These are phyloP conservation scores for Oreochromis mossambicus DNA, from an alignment of 2,797 vertebrate species.

Conservation along the genomic window DNA sequence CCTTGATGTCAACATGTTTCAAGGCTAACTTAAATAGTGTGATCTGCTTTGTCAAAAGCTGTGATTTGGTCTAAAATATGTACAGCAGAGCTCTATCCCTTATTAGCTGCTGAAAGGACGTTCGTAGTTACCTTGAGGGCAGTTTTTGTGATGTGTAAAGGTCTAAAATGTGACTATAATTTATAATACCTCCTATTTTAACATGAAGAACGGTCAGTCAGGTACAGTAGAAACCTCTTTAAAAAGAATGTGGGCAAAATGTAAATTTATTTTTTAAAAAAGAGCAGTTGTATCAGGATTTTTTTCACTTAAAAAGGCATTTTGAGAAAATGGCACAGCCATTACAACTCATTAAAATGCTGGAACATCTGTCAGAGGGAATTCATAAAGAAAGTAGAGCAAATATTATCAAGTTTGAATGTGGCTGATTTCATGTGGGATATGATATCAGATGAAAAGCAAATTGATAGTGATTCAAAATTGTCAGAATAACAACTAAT, in stretches of 20 bases:
- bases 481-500: neutral
- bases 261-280: neutral
- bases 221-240: neutral
- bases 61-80: neutral
- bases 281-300: neutral
- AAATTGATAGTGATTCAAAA: neutral
- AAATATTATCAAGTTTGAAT: neutral
- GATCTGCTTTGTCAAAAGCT: neutral
- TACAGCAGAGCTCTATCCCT: rapidly evolving
- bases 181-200: neutral
- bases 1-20: neutral
- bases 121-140: neutral
- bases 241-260: neutral
- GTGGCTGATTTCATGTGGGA: neutral
- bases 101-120: neutral
- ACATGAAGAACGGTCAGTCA: neutral
- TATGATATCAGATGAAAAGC: neutral
- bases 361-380: neutral
- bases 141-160: neutral
- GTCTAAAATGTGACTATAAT: neutral
- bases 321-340: neutral
- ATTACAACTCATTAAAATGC: neutral
- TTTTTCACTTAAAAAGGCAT: neutral
- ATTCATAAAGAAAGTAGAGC: neutral
- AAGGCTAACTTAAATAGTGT: neutral